These are phyloP conservation scores for Leptobrachium ailaonicum DNA, from an alignment of 2,113 vertebrate species.

Conservation along the genomic window DNA sequence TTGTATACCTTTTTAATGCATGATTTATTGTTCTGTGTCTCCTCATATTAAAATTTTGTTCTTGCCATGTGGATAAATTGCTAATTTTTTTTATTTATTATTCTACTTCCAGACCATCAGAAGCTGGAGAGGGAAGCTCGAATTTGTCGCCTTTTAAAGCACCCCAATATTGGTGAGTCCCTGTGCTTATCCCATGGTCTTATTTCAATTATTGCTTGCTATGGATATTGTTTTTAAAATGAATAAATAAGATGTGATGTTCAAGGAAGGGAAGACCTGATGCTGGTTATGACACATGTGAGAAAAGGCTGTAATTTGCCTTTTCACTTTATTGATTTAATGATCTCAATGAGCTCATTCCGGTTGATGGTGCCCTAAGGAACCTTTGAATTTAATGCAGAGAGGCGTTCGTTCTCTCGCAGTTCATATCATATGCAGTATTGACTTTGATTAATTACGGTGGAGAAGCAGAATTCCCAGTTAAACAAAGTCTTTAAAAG, in stretches of 20 bases:
- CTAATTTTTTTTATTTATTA: slow-evolving; percentile 13
- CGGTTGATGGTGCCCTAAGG: slow-evolving; percentile 1
- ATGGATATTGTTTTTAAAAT: no score
- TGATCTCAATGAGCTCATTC: slow-evolving; percentile 1
- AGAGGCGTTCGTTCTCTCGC: neutral
- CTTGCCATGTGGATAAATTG: neutral
- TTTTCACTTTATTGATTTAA: slow-evolving; percentile 16
- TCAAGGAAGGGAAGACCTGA: neutral
- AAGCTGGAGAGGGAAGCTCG: slow-evolving; percentile 95
- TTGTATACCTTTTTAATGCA: no score
- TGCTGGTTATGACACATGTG: slow-evolving; percentile 9
- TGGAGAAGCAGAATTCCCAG: no score
- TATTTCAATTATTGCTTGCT: neutral
- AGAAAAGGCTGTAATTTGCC: slow-evolving; percentile 5
- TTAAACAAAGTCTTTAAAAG: no score
- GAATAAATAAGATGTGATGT: neutral
- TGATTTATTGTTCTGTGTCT: no score
- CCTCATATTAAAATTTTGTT: no score
- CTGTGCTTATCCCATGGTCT: neutral
- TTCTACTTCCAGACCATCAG: slow-evolving; percentile 82
- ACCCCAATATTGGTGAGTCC: slow-evolving; percentile 90
- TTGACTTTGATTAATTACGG: no score
- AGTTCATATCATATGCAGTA: no score
- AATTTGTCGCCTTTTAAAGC: slow-evolving; percentile 92
- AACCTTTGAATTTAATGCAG: slow-evolving; percentile 35